phyloP scores from a whole-genome alignment of 2,113 vertebrate genomes.

The Panurus biarmicus region DNA sequence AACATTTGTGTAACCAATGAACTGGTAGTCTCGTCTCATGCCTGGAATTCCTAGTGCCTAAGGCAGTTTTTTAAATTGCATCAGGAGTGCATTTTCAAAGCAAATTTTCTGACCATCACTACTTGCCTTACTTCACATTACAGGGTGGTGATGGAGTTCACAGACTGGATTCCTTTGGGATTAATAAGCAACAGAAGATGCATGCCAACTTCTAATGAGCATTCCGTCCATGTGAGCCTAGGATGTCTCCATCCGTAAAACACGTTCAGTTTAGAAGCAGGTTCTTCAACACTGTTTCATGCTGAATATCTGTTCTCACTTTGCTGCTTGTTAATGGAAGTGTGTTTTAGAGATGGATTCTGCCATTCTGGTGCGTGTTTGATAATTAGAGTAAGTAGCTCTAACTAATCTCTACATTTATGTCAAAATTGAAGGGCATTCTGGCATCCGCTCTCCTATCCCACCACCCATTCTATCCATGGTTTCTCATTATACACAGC shows the following conservation, averaged over 20 bases:
- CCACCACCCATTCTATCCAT: neutral
- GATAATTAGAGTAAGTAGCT: neutral
- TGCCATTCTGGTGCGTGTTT: neutral
- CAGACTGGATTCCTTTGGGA: neutral
- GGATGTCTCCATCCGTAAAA: neutral
- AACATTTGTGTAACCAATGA: neutral
- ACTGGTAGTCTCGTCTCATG: neutral
- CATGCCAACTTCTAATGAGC: neutral
- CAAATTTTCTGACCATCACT: neutral
- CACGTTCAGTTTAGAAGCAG: neutral
- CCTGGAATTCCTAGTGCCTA: neutral
- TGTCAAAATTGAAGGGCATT: neutral
- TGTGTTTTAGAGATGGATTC: neutral
- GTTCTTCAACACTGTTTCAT: neutral
- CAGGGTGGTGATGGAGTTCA: neutral
- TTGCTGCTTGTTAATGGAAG: neutral
- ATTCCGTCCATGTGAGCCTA: neutral
- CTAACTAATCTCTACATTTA: neutral
- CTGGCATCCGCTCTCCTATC: neutral
- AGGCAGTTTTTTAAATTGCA: neutral
- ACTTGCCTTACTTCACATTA: neutral
- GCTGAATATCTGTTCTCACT: neutral
- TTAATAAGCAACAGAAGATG: neutral
- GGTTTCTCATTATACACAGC: neutral
- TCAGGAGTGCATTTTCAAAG: neutral